phyloP scores from a whole-genome alignment of 2,113 vertebrate genomes.

The Neogale vison region DNA sequence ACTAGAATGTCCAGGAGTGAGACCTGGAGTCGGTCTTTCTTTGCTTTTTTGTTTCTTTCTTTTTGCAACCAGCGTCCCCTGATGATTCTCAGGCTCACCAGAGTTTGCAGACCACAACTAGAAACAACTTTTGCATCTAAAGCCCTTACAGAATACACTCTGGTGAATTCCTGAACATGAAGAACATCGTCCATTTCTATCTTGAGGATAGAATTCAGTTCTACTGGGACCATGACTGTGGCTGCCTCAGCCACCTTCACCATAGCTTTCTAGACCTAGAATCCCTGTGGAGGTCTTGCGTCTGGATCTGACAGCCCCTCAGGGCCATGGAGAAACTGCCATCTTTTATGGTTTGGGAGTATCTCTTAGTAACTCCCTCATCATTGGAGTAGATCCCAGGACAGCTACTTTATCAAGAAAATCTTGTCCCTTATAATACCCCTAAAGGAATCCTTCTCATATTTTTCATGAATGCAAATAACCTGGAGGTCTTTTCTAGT shows the following conservation, averaged over 20 bases:
- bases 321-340: background rate
- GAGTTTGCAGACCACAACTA: background rate
- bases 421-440: background rate
- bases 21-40: background rate
- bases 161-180: background rate
- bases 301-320: background rate
- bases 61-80: background rate
- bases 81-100: background rate
- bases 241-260: background rate
- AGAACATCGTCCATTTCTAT: background rate
- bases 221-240: background rate
- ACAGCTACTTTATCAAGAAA: background rate
- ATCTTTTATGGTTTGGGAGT: background rate
- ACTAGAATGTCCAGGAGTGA: background rate
- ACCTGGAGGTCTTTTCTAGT: background rate
- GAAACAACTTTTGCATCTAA: background rate
- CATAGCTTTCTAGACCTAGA: background rate
- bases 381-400: background rate
- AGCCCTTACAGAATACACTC: background rate
- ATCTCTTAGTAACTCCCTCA: background rate
- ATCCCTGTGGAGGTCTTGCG: background rate
- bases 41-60: background rate
- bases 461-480: background rate
- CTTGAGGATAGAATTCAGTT: background rate
- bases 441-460: background rate